Base-by-base conservation (phyloP, 2,113 vertebrate genomes). In the Apteryx owenii region DNA sequence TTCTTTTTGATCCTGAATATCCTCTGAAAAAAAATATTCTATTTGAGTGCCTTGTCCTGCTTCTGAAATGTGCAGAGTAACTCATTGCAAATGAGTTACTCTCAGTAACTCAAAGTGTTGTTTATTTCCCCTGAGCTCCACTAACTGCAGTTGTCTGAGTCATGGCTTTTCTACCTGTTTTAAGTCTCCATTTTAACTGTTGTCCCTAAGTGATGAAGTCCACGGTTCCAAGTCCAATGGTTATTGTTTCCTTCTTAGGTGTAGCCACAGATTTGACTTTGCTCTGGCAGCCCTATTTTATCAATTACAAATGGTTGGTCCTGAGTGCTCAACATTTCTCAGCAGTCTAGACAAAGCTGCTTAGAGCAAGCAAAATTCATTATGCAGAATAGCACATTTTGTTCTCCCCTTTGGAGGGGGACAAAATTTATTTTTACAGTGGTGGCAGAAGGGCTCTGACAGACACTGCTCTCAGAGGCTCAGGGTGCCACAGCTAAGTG, bases 291-390 rank as follows among this genome's bases (percentile, higher is more conserved):
- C 72, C 83, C 18, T 0, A 0, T 8, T 62, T 42, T 16, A 50
- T 20, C 29, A 33, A 5, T 62, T 0, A 0, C 28, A 28, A 5
- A 1, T 2, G 10, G 14, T 3, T 3, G 0, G 18, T 89, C 16
- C 61, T 42, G 69, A 23, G 7, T 0, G 31, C 42, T 92, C 81
- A 73, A 93, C 56, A 7, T 42, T 91, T 84, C 73, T 71, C 81
- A 60, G 61, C 26, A 86, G 33, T 33, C 68, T 5, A 29, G 40
- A 65, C 36, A 86, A 75, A 81, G 73, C 11, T 11, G 26, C 36
- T 38, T 38, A 38, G 36, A 38, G 36, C 36, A 38, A 38, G 36
- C 36, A 38, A 38, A 38, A 38, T 38, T 38, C 36, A 38, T 38
- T 38, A 38, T 38, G 36, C 36, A 69, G 40, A 78, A 44, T 0